Base-by-base conservation (phyloP, 2,113 vertebrate species). In the Tychaedon coryphoeus region DNA sequence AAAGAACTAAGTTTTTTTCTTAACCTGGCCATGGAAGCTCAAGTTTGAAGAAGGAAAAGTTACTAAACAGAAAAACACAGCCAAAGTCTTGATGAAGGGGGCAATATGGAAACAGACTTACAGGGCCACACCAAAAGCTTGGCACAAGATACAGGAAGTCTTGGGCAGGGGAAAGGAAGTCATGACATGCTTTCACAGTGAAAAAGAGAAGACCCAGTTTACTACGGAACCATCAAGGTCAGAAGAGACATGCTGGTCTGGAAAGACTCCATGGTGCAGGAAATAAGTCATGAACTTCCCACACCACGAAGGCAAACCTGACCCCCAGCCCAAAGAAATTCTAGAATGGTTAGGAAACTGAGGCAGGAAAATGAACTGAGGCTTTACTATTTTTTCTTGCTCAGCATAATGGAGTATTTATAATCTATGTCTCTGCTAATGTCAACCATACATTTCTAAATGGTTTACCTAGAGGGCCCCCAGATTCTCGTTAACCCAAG, bases 111-210 rank as follows among this genome's bases (percentile, higher is more conserved):
- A 96, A 91, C 79, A 93, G 91, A 91, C 79, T 86, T 91, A 73
- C 72, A 74, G 72, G 86, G 94, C 96, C 95, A 95, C 94, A 97
- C 92, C 91, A 97, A 97, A 96, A 95, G 88, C 91, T 95, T 97
- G 96, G 96, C 96, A 84, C 29, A 47, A 91, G 60, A 58, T 33
- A 74, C 56, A 88, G 94, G 96, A 97, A 95, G 92, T 64, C 88
- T 88, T 92, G 92, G 92, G 92, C 76, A 95, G 86, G 83, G 72
- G 75, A 95, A 95, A 77, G 92, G 92, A 97, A 97, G 96, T 91
- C 88, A 88, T 91, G 92, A 95, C 96, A 94, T 88, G 72, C 83
- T 94, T 96, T 94, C 88, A 86, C 69, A 96, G 95, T 0, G 0
- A 91, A 90, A 96, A 91, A 94, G 85, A 95, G 94, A 95, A 65